Evolutionary conservation across 2,113 vertebrate species (phyloP).

Genomic region (Toxostoma redivivum): DNA sequence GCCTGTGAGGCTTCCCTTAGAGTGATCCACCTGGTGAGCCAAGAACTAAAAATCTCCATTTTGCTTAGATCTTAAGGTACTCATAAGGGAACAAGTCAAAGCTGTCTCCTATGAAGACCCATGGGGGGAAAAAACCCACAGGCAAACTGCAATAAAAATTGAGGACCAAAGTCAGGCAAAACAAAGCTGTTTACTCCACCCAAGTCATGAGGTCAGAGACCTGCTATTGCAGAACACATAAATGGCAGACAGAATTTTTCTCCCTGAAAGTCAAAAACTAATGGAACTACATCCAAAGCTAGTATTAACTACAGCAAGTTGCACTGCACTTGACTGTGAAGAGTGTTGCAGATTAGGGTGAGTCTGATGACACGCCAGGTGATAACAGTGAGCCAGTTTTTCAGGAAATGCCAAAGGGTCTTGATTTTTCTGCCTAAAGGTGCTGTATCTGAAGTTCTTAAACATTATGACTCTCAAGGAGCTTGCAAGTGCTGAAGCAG

Average conservation of each 20-base stretch:
- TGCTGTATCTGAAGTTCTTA: not conserved
- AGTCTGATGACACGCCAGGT: not conserved
- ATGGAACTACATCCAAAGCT: not conserved
- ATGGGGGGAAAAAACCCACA: fast-evolving
- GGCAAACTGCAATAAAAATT: not conserved
- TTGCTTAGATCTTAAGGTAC: not conserved
- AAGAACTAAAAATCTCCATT: not conserved
- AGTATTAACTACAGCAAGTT: not conserved
- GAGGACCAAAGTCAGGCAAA: not conserved
- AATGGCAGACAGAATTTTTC: not conserved
- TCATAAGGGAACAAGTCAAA: not conserved
- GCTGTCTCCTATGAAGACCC: not conserved
- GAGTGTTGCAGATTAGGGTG: not conserved
- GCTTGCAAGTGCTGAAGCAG: not conserved
- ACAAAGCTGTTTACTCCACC: not conserved
- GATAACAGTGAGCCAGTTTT: slow-evolving; percentile 9
- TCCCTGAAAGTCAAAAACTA: not conserved
- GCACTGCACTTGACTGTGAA: not conserved
- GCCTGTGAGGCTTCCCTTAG: not conserved
- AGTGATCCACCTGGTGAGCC: not conserved
- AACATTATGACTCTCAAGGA: not conserved
- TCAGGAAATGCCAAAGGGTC: slow-evolving; percentile 16
- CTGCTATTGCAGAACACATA: not conserved
- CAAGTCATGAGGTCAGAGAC: not conserved
- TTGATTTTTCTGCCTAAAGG: slow-evolving; percentile 32